phyloP scores from a whole-genome alignment of 2,888 invertebrate species.

The Xiphydria camelus region DNA sequence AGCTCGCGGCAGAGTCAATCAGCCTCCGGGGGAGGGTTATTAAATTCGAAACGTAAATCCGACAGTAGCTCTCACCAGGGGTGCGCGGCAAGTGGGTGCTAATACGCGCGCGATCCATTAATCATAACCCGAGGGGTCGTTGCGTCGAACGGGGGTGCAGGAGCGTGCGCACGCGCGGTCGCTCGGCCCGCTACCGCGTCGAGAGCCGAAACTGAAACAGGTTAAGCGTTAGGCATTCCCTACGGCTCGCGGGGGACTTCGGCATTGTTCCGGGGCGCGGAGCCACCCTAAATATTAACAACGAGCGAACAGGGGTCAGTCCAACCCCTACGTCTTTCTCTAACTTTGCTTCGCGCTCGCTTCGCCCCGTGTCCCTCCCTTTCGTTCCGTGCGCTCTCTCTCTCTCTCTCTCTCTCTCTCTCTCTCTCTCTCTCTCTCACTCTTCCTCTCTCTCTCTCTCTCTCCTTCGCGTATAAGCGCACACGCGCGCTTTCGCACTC shows the following conservation, averaged over 20 bases:
- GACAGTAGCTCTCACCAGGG: background rate
- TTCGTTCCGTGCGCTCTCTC: constrained; percentile 7
- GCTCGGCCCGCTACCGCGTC: constrained; percentile 21
- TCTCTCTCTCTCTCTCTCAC: background rate
- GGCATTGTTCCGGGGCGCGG: constrained; percentile 44
- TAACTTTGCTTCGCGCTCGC: constrained; percentile 34
- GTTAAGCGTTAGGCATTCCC: constrained; percentile 35
- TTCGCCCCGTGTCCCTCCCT: constrained; percentile 33
- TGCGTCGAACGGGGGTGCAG: constrained; percentile 8
- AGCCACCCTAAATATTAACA: constrained; percentile 55
- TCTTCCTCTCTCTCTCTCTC: background rate
- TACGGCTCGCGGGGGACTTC: constrained; percentile 27
- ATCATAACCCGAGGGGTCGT: constrained; percentile 50
- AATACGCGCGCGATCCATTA: constrained; percentile 56
- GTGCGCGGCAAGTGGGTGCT: constrained; percentile 25
- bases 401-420: too few species aligned
- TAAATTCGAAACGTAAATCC: constrained; percentile 56
- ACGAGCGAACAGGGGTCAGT: constrained; percentile 49
- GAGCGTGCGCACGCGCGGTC: constrained; percentile 21
- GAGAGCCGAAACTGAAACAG: constrained; percentile 3
- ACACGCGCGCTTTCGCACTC: constrained; percentile 20
- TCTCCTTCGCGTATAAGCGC: background rate
- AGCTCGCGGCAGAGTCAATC: constrained; percentile 39
- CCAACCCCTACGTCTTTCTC: constrained; percentile 26
- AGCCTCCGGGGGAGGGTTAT: constrained; percentile 51